Conservation (phyloP, 2,797 vertebrate genomes). For the Pseudocheirus occidentalis region DNA sequence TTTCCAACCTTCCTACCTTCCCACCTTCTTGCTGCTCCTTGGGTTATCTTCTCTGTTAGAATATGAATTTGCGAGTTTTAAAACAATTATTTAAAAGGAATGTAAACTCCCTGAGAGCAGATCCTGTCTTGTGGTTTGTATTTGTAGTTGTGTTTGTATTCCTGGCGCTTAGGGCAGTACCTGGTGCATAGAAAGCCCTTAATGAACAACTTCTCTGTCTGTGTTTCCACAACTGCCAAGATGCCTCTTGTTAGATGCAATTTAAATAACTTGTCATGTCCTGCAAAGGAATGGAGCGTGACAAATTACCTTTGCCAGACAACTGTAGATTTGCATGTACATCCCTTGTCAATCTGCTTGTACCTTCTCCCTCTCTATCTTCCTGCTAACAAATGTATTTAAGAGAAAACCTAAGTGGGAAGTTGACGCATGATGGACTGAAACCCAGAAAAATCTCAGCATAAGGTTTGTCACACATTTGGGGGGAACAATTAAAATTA, state of each 20-base stretch:
- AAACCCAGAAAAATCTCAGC: conserved; percentile 63
- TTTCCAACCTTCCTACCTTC: background rate
- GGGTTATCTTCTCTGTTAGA: background rate
- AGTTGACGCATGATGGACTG: conserved; percentile 2
- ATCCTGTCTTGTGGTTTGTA: background rate
- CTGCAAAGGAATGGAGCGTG: conserved; percentile 38
- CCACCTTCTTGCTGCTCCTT: background rate
- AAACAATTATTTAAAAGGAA: background rate
- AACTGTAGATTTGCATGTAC: conserved; percentile 38
- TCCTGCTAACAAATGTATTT: conserved; percentile 13
- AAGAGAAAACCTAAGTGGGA: conserved; percentile 45
- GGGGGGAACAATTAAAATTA: conserved; percentile 52
- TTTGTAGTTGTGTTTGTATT: background rate
- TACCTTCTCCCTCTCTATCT: background rate
- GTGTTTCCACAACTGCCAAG: background rate
- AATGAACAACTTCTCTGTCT: background rate
- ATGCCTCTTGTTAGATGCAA: conserved; percentile 22
- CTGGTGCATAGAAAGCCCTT: background rate
- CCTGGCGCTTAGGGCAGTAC: background rate
- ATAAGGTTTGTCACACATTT: conserved; percentile 51
- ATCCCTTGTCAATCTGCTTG: conserved; percentile 4
- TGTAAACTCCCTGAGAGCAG: background rate
- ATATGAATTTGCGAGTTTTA: background rate
- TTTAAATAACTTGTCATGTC: conserved; percentile 26
- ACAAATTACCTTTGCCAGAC: conserved; percentile 44